These are phyloP conservation scores for Trichogramma evanescens DNA, from an alignment of 2,888 invertebrate genomes.

Conservation along the genomic window DNA sequence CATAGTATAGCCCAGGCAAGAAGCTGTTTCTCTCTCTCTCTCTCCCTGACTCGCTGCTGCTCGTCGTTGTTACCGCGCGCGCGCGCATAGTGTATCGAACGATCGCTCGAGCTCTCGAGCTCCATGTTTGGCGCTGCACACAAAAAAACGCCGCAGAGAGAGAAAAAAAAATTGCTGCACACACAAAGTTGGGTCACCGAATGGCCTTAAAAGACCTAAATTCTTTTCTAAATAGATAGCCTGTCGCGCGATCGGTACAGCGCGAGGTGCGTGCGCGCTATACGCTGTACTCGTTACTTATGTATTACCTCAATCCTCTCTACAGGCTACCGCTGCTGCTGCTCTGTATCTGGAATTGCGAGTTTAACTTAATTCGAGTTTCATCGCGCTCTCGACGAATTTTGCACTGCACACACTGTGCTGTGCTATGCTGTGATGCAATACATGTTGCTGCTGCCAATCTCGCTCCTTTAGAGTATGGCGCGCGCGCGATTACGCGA, in stretches of 20 bases:
- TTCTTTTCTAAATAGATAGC: slow-evolving; percentile 40
- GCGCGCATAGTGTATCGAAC: not conserved
- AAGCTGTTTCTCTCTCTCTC: too few species aligned
- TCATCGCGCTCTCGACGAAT: too few species aligned
- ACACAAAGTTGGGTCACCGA: slow-evolving; percentile 27
- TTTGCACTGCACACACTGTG: too few species aligned
- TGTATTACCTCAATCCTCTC: slow-evolving; percentile 36
- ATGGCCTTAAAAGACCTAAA: slow-evolving; percentile 38
- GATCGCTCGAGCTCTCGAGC: not conserved
- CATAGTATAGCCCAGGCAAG: too few species aligned
- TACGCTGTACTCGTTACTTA: slow-evolving; percentile 28
- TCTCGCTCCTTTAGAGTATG: too few species aligned
- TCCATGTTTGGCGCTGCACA: slow-evolving; percentile 16
- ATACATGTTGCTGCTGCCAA: too few species aligned
- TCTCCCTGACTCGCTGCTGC: not conserved
- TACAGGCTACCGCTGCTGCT: slow-evolving; percentile 30
- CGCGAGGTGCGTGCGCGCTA: not conserved
- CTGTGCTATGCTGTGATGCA: too few species aligned
- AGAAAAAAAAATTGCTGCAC: slow-evolving; percentile 7
- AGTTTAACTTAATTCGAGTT: too few species aligned
- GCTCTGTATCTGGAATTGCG: not conserved
- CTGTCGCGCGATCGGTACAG: slow-evolving; percentile 20
- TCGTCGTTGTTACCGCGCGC: not conserved
- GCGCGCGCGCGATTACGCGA: too few species aligned
- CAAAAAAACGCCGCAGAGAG: not conserved